Evolutionary conservation across 2,888 invertebrate genomes (phyloP), one percentile per base, ranked within the genome.

Genomic region (Hemistola chrysoprasaria): DNA sequence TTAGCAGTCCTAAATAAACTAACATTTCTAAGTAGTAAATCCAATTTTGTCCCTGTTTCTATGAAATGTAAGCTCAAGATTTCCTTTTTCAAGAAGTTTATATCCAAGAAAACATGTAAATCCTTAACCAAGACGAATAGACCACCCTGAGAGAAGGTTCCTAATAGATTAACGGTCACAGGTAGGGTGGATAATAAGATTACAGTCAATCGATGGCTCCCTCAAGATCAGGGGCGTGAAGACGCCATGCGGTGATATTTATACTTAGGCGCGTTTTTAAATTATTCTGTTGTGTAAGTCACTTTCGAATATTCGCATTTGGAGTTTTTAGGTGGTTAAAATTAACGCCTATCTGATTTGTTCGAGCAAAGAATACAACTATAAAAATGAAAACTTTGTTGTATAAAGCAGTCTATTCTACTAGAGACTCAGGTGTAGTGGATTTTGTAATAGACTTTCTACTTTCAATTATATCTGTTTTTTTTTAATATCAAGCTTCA

Each of bases 141-240:
- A 59, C 56, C 57, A 64, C 64, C 61, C 63, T 62, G 52, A 50
- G 58, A 53, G 60, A 51, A 58, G 65, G 65, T 69, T 70, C 70
- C 68, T 60, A 70, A 63, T 69, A 72, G 73, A 77, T 78, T 75
- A 79, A 72, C 71, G 68, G 64, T 59, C 67, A 56, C 69, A 74
- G 71, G 65, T 71, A 66, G 82, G 79, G 70, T 62, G 64, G 63
- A 68, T 82, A 82, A 84, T 81, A 74, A 74, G 80, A 84, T 84
- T 83, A 83, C 65, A 54, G 64, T 64, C 79, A 81, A 82, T 82
- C 82, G 81, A 81, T 81, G 79, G 59, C 64, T 65, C 75, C 73
- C 78, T 70, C 55, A 67, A 76, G 64, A 61, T 48, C 49, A 54
- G 53, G 60, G 64, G 67, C n/a, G 60, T 62, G 52, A 43, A 53